Percentiles rank a stretch among this genome's conserved stretches.
These are phyloP conservation scores for Clarias platycephalus DNA, from an alignment of 2,797 vertebrate genomes.

Conservation along the genomic window DNA sequence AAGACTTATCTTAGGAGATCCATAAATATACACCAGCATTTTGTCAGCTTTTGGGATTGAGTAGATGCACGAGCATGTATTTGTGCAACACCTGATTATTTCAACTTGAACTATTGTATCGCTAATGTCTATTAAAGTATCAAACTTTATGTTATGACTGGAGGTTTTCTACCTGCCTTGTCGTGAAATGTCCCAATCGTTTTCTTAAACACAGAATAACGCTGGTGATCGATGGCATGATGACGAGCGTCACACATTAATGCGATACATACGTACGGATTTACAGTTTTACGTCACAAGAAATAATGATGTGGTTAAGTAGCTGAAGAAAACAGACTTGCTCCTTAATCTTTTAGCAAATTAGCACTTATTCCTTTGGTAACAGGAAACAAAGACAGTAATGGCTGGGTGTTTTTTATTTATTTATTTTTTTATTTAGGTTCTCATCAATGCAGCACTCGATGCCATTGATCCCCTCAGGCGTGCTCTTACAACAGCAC, in stretches of 20 bases:
- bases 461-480: constrained; percentile 37
- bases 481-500: constrained; percentile 20
- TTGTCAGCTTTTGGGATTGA: no score
- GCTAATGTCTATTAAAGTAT: background rate
- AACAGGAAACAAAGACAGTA: background rate
- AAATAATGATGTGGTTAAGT: background rate
- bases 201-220: background rate
- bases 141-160: background rate
- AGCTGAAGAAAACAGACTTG: background rate
- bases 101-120: background rate
- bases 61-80: background rate
- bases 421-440: background rate
- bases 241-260: background rate
- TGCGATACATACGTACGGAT: background rate
- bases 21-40: no score
- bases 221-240: background rate
- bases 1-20: no score
- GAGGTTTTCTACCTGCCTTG: background rate
- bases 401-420: background rate
- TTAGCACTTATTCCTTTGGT: background rate
- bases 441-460: constrained; percentile 36
- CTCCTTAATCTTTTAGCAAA: background rate
- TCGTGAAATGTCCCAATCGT: background rate
- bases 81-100: background rate
- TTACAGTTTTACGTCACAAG: background rate